phyloP scores from a whole-genome alignment of 2,888 invertebrate species.

The Chalcosyrphus nemorum region DNA sequence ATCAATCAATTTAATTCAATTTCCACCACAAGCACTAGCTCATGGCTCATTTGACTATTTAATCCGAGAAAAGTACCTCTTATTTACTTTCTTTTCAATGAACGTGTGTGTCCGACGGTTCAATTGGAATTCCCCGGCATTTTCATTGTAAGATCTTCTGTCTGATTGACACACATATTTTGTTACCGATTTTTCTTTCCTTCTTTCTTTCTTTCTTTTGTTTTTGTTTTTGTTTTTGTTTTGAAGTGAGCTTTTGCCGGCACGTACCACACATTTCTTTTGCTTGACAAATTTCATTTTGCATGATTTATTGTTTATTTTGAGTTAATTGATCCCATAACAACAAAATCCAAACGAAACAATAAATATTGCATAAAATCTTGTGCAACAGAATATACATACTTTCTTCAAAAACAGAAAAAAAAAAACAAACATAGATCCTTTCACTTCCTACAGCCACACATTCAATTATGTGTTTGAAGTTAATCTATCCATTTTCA shows the following conservation, averaged over 20 bases:
- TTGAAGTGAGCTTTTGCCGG: not conserved
- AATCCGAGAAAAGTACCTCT: slow-evolving; percentile 13
- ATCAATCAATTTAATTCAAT: slow-evolving; percentile 37
- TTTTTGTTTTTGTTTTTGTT: not conserved
- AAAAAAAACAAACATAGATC: not conserved
- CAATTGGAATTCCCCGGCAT: slow-evolving; percentile 20
- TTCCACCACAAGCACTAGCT: slow-evolving; percentile 6
- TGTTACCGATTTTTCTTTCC: slow-evolving; percentile 5
- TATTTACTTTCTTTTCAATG: slow-evolving; percentile 51
- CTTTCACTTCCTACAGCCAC: slow-evolving; percentile 30
- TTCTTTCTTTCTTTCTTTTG: not conserved
- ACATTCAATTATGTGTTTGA: not conserved
- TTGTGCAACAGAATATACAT: slow-evolving; percentile 8
- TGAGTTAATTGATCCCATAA: not conserved
- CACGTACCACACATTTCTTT: not conserved
- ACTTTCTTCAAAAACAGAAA: slow-evolving; percentile 12
- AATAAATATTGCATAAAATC: not conserved
- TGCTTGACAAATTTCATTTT: not conserved
- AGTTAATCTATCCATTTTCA: not conserved
- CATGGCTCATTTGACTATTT: slow-evolving; percentile 24
- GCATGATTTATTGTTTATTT: not conserved
- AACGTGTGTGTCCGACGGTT: not conserved
- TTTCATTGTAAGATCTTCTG: slow-evolving; percentile 48
- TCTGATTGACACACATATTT: slow-evolving; percentile 51
- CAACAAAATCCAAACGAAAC: not conserved